Evolutionary conservation across 2,888 invertebrate species (phyloP).

Genomic region (Gortyna flavago): DNA sequence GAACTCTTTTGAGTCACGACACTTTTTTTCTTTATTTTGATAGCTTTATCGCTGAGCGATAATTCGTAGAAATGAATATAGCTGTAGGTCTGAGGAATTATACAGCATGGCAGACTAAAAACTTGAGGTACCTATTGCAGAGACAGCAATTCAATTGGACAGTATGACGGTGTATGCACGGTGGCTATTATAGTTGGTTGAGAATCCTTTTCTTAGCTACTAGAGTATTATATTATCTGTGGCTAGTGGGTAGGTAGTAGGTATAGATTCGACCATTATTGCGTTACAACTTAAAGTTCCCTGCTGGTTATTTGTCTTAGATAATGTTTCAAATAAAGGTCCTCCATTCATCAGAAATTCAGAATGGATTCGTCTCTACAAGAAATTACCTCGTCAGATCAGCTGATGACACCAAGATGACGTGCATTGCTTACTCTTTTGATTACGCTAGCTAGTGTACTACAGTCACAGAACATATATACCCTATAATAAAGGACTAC

Average conservation of each 20-base stretch:
- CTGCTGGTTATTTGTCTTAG: not conserved
- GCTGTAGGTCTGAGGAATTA: not conserved
- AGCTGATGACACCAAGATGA: constrained; percentile 22
- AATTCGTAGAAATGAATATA: not conserved
- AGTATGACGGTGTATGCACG: not conserved
- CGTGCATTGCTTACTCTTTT: constrained; percentile 25
- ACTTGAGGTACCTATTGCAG: not conserved
- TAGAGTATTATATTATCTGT: no score
- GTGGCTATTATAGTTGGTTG: no score
- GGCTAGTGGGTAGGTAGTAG: no score
- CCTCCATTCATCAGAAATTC: not conserved
- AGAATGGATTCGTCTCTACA: not conserved
- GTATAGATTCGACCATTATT: not conserved
- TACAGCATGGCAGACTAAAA: not conserved
- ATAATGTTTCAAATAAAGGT: not conserved
- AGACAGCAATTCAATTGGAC: not conserved
- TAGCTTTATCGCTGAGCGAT: no score
- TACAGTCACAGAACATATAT: no score
- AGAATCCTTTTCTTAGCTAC: not conserved
- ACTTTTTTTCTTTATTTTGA: no score
- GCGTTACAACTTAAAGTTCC: not conserved
- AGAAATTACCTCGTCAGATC: not conserved
- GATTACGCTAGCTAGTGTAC: not conserved
- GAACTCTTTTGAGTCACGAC: not conserved
- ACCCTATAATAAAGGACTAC: no score